Conservation (phyloP, 2,797 vertebrate species). For the Lagocephalus sceleratus region DNA sequence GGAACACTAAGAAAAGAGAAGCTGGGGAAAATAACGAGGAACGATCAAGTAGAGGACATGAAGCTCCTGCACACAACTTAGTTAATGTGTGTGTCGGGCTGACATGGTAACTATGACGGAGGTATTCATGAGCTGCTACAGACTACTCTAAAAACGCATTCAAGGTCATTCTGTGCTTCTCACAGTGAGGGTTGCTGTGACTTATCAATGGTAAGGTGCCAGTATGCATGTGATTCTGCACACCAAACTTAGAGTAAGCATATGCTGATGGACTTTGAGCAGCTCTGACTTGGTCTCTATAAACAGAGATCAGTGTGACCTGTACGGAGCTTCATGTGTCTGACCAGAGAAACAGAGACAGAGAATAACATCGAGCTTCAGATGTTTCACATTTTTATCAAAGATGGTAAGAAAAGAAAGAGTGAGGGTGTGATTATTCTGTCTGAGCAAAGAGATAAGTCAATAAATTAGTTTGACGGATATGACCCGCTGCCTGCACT, state of each 20-base stretch:
- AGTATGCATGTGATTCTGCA: constrained; percentile 20
- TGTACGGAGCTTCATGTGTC: constrained; percentile 19
- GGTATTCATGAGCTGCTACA: constrained; percentile 47
- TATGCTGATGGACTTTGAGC: constrained; percentile 18
- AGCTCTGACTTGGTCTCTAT: constrained; percentile 20
- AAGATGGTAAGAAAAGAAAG: too few relatives aligned
- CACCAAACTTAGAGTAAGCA: constrained; percentile 3
- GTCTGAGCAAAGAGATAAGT: constrained; percentile 1
- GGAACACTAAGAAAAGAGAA: constrained; percentile 22
- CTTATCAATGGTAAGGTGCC: constrained; percentile 33
- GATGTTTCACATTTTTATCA: neutral
- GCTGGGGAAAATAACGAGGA: constrained; percentile 27
- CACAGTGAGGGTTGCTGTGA: constrained; percentile 45
- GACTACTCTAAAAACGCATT: constrained; percentile 38
- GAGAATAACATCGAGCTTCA: neutral
- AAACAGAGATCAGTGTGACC: constrained; percentile 41
- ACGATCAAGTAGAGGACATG: constrained; percentile 33
- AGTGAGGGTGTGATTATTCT: too few relatives aligned
- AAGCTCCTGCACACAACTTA: constrained; percentile 47
- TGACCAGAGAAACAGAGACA: constrained; percentile 14
- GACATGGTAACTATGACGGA: constrained; percentile 58
- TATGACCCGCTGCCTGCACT: constrained; percentile 21
- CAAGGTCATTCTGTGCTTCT: constrained; percentile 42
- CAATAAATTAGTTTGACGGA: neutral
- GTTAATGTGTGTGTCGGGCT: constrained; percentile 56